Percentiles rank a stretch among this genome's conserved stretches.
Conservation (phyloP, 2,888 invertebrate species). For the Odontomyia ornata region DNA sequence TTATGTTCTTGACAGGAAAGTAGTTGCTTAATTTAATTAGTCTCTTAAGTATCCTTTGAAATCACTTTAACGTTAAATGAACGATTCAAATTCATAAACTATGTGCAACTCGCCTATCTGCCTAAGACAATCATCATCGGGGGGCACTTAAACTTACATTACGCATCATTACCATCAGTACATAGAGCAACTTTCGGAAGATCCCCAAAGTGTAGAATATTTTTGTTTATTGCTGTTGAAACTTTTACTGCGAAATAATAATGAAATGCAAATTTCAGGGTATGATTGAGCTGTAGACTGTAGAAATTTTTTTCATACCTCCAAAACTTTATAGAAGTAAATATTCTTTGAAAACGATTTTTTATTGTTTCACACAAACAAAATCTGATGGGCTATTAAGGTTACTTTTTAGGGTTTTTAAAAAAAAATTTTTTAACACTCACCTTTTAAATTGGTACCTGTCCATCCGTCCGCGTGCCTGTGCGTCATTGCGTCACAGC, state of each 20-base stretch:
- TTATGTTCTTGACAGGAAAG: slow-evolving; percentile 33
- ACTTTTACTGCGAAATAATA: slow-evolving; percentile 50
- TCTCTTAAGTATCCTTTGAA: slow-evolving; percentile 41
- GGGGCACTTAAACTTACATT: slow-evolving; percentile 48
- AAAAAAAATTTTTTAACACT: no score
- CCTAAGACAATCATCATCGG: neutral
- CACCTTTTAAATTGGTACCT: no score
- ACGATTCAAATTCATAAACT: slow-evolving; percentile 29
- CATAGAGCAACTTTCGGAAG: neutral
- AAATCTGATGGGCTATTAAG: no score
- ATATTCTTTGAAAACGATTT: no score
- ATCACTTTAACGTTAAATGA: slow-evolving; percentile 46
- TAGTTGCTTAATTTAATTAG: slow-evolving; percentile 44
- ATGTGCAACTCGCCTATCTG: neutral
- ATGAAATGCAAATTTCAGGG: slow-evolving; percentile 48
- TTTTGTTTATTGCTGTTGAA: slow-evolving; percentile 48
- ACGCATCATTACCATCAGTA: neutral
- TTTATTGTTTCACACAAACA: no score
- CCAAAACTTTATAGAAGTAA: no score
- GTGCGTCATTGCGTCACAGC: no score
- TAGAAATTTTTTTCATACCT: no score
- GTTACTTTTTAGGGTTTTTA: no score
- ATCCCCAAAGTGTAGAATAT: slow-evolving; percentile 33
- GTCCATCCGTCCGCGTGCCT: no score
- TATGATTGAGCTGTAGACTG: slow-evolving; percentile 15